Base-by-base conservation (phyloP, 2,113 vertebrate genomes). In the Porphyrio hochstetteri region DNA sequence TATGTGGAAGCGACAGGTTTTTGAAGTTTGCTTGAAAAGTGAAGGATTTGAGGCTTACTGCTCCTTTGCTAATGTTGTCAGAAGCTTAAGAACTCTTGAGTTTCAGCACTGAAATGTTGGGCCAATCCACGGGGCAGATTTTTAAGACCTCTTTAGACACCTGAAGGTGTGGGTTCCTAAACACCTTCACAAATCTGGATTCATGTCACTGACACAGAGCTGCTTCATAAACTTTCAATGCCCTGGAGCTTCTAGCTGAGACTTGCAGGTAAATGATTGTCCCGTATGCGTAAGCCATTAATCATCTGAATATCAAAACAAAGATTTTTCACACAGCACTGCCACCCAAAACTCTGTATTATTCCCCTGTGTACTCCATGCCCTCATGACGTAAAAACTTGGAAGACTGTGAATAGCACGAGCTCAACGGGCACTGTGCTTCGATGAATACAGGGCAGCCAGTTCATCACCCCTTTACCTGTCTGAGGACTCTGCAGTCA, bases 211-310 rank as follows among this genome's bases (percentile, higher is more conserved):
- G 87, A 80, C 59, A 72, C 55, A 55, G 78, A 88, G 23, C 70
- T 95, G 82, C 89, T 71, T 94, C 92, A 92, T 95, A 96, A 97
- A 96, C 84, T 91, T 94, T 33, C 10, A 75, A 42, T 95, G 67
- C 93, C 93, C 94, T 52, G 55, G 50, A 90, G 87, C 92, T 95
- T 94, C 91, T 86, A 91, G 96, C 75, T 85, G 92, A 82, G 93
- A 85, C 87, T 95, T 95, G 91, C 61, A 93, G 70, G 82, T 95
- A 85, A 80, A 88, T 82, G 84, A 91, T 82, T 95, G 93, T 91
- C 93, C 78, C 82, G 95, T 95, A 75, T 55, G 70, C 0, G 40
- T 93, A 76, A 95, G 81, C 81, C 70, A 61, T 95, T 95, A 90
- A 94, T 96, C 89, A 91, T 76, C n/a, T 61, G 55, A 78, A 91